A percentile compares a stretch with the other conserved stretches of the same genome.
Conservation (phyloP, 2,888 invertebrate species). For the Carterocephalus palaemon region DNA sequence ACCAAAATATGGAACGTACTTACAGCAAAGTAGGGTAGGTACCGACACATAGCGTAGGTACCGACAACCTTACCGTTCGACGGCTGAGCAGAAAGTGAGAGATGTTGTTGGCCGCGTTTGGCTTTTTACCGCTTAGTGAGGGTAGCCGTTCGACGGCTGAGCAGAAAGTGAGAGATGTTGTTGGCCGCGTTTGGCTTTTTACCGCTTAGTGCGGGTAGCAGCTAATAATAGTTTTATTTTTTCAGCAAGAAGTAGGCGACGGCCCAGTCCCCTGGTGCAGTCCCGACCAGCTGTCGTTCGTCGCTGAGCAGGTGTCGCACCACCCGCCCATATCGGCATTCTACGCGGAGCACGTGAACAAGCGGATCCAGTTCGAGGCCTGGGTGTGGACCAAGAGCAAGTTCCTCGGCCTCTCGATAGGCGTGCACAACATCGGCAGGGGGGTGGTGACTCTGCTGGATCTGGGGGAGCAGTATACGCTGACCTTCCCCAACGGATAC, state of each 20-base stretch:
- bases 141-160: no score
- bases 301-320: conserved; percentile 99
- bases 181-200: no score
- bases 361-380: conserved; percentile 95
- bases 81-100: no score
- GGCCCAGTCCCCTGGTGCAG: conserved; percentile 96
- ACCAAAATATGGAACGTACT: no score
- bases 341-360: conserved; percentile 97
- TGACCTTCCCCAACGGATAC: conserved; percentile 99
- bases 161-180: no score
- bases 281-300: conserved; percentile 92
- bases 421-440: conserved; percentile 98
- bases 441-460: conserved; percentile 95
- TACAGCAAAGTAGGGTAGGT: no score
- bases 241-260: conserved; percentile 79
- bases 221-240: neutral
- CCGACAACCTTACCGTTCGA: no score
- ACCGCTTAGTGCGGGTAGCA: no score
- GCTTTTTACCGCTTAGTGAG: no score
- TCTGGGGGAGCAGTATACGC: conserved; percentile 94
- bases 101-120: no score
- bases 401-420: conserved; percentile 97
- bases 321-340: conserved; percentile 99
- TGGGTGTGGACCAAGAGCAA: conserved; percentile 99
- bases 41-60: no score